These are phyloP conservation scores for Enhydra lutris DNA, from an alignment of 2,113 vertebrate genomes.

Conservation along the genomic window DNA sequence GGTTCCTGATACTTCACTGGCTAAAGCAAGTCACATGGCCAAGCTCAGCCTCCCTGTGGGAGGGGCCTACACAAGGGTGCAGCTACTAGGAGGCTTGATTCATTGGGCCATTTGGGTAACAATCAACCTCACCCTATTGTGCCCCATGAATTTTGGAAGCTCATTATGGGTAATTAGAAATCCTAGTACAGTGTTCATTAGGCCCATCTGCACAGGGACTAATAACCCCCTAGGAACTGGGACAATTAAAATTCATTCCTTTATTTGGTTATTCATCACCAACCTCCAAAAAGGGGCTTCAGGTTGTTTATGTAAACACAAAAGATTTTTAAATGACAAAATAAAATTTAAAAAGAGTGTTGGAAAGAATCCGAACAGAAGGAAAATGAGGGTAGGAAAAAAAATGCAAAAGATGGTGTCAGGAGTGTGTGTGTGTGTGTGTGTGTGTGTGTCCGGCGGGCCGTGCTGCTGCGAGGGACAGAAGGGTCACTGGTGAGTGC, in stretches of 20 bases:
- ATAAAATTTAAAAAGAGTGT: not conserved
- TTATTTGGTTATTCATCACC: constrained; percentile 42
- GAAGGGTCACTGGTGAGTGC: not conserved
- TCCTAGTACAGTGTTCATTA: constrained; percentile 46
- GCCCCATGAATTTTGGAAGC: constrained; percentile 60
- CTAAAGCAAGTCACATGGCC: not conserved
- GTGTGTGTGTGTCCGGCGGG: not conserved
- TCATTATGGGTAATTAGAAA: constrained; percentile 69
- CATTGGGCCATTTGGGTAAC: constrained; percentile 42
- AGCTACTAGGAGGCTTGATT: constrained; percentile 37
- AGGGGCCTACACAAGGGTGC: not conserved
- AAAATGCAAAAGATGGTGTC: not conserved
- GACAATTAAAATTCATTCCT: constrained; percentile 26
- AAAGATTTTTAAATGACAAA: constrained; percentile 7
- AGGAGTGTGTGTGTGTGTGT: not conserved
- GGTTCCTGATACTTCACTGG: not conserved
- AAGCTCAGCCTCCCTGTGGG: not conserved
- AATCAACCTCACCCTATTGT: constrained; percentile 35
- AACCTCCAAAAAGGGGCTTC: constrained; percentile 12
- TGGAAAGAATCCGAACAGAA: not conserved
- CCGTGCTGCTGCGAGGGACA: not conserved
- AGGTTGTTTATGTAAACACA: constrained; percentile 7
- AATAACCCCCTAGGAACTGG: constrained; percentile 30
- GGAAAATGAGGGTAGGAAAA: not conserved
- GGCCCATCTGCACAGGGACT: constrained; percentile 39